Evolutionary conservation across 2,113 vertebrate genomes (phyloP).

Genomic region (Ondatra zibethicus): DNA sequence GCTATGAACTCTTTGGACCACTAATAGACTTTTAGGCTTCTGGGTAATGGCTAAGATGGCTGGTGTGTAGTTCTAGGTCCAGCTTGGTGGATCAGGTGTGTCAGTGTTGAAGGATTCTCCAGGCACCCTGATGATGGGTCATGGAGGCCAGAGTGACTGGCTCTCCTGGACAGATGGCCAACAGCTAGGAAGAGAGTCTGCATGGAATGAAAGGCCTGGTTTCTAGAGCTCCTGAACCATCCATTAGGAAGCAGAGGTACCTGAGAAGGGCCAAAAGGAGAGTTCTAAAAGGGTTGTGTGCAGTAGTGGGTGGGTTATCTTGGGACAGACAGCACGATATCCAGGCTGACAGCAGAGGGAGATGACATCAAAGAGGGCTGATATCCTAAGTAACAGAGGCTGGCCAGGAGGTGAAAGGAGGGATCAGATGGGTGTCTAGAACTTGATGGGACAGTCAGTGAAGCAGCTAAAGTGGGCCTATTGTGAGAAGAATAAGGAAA

Average conservation of each 20-base stretch:
- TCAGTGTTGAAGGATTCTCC: neutral
- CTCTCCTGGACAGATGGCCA: too few relatives aligned
- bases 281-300: neutral
- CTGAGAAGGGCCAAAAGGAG: neutral
- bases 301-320: neutral
- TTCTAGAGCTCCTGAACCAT: neutral
- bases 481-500: neutral
- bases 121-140: neutral
- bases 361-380: too few relatives aligned
- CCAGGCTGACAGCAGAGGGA: neutral
- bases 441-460: neutral
- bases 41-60: neutral
- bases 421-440: neutral
- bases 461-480: neutral
- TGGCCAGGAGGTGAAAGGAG: neutral
- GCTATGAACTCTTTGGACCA: too few relatives aligned
- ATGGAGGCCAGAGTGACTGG: neutral
- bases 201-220: neutral
- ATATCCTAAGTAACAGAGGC: rapidly evolving
- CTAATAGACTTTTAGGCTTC: neutral
- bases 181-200: neutral
- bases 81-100: neutral
- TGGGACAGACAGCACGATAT: neutral
- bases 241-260: neutral
- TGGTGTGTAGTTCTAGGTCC: neutral